phyloP scores from a whole-genome alignment of 2,113 vertebrate genomes.

The Synodontis membranacea region DNA sequence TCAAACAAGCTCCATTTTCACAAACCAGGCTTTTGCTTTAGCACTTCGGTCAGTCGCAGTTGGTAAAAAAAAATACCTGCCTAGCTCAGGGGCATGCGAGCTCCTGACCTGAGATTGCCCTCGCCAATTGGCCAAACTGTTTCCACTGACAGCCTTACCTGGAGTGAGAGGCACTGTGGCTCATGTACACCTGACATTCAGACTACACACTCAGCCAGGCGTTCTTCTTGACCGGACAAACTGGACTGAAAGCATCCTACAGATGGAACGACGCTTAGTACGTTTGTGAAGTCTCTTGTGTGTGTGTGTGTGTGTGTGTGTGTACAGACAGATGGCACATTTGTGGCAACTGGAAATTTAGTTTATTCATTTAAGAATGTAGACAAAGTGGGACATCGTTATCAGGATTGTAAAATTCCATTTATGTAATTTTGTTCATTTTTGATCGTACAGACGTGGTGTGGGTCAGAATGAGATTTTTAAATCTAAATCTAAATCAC shows the following conservation, averaged over 20 bases:
- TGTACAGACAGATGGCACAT: slow-evolving; percentile 15
- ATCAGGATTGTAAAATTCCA: slow-evolving; percentile 5
- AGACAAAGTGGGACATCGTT: not conserved
- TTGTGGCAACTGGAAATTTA: not conserved
- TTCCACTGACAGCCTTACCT: slow-evolving; percentile 47
- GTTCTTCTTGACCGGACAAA: not conserved
- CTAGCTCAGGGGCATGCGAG: slow-evolving; percentile 67
- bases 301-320: not conserved
- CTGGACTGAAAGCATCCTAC: not conserved
- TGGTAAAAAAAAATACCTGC: slow-evolving; percentile 64
- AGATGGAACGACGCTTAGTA: slow-evolving; percentile 5
- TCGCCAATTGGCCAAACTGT: slow-evolving; percentile 45
- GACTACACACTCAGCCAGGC: not conserved
- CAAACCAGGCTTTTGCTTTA: not conserved
- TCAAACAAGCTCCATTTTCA: not conserved
- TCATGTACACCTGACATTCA: not conserved
- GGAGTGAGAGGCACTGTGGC: not conserved
- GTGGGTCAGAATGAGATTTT: not conserved
- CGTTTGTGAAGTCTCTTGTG: slow-evolving; percentile 3
- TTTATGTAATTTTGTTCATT: not conserved
- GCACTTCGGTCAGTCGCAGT: slow-evolving; percentile 38
- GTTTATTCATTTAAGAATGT: not conserved
- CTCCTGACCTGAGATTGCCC: slow-evolving; percentile 68
- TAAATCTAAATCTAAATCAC: not conserved
- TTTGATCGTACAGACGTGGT: not conserved